Evolutionary conservation across 2,888 invertebrate species (phyloP).

Genomic region (Cactoblastis cactorum): DNA sequence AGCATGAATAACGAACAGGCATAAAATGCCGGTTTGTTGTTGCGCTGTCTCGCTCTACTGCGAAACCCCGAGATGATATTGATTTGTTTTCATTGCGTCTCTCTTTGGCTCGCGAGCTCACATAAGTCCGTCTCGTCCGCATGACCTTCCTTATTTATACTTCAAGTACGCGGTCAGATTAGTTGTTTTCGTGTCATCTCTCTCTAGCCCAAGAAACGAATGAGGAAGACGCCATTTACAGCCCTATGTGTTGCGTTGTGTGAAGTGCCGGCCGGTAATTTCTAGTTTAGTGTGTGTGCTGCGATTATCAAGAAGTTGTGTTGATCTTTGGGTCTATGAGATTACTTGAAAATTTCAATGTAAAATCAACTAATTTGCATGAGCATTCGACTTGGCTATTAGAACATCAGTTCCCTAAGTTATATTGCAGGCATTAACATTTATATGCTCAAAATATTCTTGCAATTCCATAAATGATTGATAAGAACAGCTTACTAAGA

Average conservation of each 20-base stretch:
- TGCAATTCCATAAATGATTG: background rate
- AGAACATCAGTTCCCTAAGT: background rate
- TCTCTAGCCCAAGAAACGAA: slow-evolving; percentile 56
- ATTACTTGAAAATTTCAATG: background rate
- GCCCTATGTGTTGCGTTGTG: slow-evolving; percentile 34
- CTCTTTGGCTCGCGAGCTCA: slow-evolving; percentile 55
- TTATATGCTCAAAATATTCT: background rate
- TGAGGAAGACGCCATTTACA: slow-evolving; percentile 51
- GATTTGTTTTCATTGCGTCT: slow-evolving; percentile 80
- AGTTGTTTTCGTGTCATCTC: slow-evolving; percentile 75
- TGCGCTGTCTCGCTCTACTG: slow-evolving; percentile 69
- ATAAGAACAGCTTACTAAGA: background rate
- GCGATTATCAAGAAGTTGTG: slow-evolving; percentile 30
- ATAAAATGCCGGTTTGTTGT: slow-evolving; percentile 76
- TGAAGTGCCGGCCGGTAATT: slow-evolving; percentile 38
- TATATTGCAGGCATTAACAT: background rate
- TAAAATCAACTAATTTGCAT: background rate
- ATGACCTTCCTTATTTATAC: slow-evolving; percentile 74
- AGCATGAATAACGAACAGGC: slow-evolving; percentile 50
- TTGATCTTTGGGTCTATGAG: background rate
- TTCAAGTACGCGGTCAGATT: slow-evolving; percentile 56
- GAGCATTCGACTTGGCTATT: background rate
- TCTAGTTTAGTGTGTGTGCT: slow-evolving; percentile 31
- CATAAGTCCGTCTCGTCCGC: slow-evolving; percentile 56
- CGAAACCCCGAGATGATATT: slow-evolving; percentile 70